phyloP scores from a whole-genome alignment of 1,140 invertebrate species.

The Drosophila sp. region DNA sequence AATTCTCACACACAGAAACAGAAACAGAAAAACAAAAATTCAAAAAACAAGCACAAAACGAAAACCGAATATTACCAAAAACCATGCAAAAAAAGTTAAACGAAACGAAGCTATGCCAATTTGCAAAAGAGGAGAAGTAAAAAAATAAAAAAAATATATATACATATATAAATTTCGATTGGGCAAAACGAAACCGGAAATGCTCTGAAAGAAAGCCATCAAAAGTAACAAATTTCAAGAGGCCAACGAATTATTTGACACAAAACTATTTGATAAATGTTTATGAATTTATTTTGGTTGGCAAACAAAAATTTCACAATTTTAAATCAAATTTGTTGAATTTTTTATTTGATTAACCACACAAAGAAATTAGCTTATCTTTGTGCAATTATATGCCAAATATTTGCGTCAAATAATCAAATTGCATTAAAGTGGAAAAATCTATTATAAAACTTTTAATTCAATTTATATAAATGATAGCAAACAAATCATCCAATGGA shows the following conservation, averaged over 20 bases:
- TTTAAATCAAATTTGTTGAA: background rate
- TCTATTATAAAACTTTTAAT: background rate
- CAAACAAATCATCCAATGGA: too few species aligned
- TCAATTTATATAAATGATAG: background rate
- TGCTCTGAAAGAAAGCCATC: constrained; percentile 3
- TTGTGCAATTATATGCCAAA: background rate
- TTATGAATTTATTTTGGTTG: background rate
- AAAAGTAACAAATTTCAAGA: background rate
- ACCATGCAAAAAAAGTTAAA: constrained; percentile 30
- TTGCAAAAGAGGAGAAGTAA: constrained; percentile 1
- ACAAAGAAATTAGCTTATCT: background rate
- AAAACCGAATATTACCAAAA: constrained; percentile 10
- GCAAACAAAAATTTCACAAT: background rate
- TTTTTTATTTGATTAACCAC: background rate
- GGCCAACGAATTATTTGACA: background rate
- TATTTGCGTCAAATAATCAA: background rate
- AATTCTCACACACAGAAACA: constrained; percentile 48
- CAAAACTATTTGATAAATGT: background rate
- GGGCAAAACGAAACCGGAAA: constrained; percentile 17
- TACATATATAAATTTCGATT: constrained; percentile 13
- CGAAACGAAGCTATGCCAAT: constrained; percentile 44
- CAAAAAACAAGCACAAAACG: constrained; percentile 13
- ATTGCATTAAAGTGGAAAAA: background rate
- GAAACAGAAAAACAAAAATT: constrained; percentile 1
- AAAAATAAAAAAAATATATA: constrained; percentile 6